Base-by-base conservation (phyloP, 1,140 invertebrate species). In the Atta cephalotes region DNA sequence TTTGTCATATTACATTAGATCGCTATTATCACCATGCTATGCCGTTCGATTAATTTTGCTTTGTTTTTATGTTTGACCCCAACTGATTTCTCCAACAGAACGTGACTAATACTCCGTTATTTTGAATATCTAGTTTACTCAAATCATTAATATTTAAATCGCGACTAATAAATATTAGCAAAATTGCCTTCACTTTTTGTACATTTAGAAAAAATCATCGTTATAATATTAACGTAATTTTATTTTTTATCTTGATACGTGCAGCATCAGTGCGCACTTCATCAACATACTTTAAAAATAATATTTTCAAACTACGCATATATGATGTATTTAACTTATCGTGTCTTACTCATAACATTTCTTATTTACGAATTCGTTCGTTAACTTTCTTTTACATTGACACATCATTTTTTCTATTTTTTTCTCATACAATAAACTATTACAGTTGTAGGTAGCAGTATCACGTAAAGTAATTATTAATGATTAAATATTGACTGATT, bases 1-100 rank as follows among this genome's bases (percentile, higher is more conserved):
- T 76, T 84, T 76, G 14, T 58, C 49, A 58, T 51, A 51, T 68
- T 70, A 71, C 49, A 58, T 72, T 45, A 62, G 51, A 21, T 72
- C 62, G 80, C 70, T 74, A 35, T 51, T 63, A 18, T 74, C 39
- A 72, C 39, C 39, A 60, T 62, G 56, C 39, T 31, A 76, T 63
- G 56, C 56, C 18, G n/a, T 62, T 74, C 56, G 28, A 76, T 84
- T 80, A 81, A 60, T 86, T 81, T 86, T 28, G 76, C 77, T 79
- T 80, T 16, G 9, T 79, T 86, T 81, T 25, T 25, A 39, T 49
- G 12, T 58, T 81, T 65, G 76, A 62, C 39, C 39, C 9, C 45
- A 82, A 3, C 51, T 21, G 31, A 62, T 82, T 86, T 51, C 56
- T 28, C 49, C 31, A 53, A 82, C 51, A 70, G 12, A 28, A 62